These are phyloP conservation scores for Menidia beryllina DNA, from an alignment of 2,113 vertebrate genomes.

Conservation along the genomic window DNA sequence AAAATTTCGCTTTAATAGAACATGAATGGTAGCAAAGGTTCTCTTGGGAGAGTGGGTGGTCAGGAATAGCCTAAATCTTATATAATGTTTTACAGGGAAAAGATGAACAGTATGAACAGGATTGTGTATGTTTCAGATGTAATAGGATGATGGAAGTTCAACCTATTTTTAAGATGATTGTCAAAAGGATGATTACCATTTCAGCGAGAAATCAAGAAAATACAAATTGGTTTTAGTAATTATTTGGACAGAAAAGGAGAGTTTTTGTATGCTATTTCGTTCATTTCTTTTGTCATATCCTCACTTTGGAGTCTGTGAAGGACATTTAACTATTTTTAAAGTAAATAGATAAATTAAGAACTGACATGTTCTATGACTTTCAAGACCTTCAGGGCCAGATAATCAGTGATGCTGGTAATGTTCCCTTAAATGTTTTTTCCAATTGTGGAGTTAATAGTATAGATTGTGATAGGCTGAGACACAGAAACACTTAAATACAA, in stretches of 20 bases:
- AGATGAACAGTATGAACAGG: conserved; percentile 2
- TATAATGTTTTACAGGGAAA: conserved; percentile 18
- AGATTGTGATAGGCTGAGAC: conserved; percentile 39
- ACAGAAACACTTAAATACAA: background rate
- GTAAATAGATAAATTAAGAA: conserved; percentile 28
- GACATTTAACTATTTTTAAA: conserved; percentile 15
- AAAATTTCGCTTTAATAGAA: conserved; percentile 79
- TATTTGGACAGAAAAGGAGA: no score
- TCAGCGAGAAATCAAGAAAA: no score
- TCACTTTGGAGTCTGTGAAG: background rate
- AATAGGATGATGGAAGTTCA: background rate
- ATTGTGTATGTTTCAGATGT: background rate
- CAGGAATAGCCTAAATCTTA: conserved; percentile 66
- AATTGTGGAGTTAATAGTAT: background rate
- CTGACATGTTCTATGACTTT: conserved; percentile 31
- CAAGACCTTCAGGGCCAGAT: conserved; percentile 36
- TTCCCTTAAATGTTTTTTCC: conserved; percentile 34
- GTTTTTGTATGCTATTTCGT: background rate
- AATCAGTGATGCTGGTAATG: conserved; percentile 63
- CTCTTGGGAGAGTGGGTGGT: conserved; percentile 78
- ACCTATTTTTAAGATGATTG: background rate
- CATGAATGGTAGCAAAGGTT: conserved; percentile 76
- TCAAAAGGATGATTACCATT: no score
- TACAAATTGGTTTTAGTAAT: no score
- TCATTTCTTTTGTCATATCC: background rate